Conservation (phyloP, 2,888 invertebrate genomes). For the Gastracanthus pulcherrimus region DNA sequence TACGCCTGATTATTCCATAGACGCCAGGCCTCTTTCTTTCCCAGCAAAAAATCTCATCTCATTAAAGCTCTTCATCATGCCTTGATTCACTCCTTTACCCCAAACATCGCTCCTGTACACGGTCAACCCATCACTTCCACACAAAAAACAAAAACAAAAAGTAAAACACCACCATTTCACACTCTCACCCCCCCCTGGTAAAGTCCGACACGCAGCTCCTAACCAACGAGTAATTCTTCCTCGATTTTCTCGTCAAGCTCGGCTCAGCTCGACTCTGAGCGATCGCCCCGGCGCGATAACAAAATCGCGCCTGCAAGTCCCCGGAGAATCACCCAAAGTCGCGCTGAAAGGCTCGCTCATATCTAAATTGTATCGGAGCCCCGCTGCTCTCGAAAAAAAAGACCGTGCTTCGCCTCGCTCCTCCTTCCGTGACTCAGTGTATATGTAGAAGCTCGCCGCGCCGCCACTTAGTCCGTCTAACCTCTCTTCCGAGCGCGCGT, state of each 20-base stretch:
- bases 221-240: not conserved
- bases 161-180: no score
- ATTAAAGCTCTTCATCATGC: not conserved
- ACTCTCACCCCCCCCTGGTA: not conserved
- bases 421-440: conserved; percentile 39
- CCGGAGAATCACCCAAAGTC: not conserved
- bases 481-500: not conserved
- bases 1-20: not conserved
- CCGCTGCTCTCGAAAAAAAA: not conserved
- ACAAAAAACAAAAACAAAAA: no score
- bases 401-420: conserved; percentile 10
- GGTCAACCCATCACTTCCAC: no score
- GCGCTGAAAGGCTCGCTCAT: conserved; percentile 30
- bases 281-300: conserved; percentile 19
- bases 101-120: not conserved
- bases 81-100: not conserved
- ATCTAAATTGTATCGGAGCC: conserved; percentile 57
- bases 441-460: not conserved
- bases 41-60: not conserved
- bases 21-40: not conserved
- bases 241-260: conserved; percentile 30
- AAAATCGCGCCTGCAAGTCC: conserved; percentile 34
- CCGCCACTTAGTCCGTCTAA: conserved; percentile 37
- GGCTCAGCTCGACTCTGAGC: no score
- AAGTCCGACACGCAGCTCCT: not conserved